phyloP scores from a whole-genome alignment of 2,888 invertebrate genomes.

The Sthenelais limicola region DNA sequence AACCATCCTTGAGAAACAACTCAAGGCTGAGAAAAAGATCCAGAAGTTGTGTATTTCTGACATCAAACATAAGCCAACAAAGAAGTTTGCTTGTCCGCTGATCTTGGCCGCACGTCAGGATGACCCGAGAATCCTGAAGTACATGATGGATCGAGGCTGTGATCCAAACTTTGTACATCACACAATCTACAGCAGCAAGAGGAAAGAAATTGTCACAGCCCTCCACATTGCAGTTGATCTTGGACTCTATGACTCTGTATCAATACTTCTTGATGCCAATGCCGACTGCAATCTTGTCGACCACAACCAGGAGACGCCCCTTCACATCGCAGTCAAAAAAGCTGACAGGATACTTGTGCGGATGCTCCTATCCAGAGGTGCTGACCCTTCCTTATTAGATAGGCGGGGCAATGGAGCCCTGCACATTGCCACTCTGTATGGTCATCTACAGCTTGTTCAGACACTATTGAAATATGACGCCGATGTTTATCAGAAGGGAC shows the following conservation, averaged over 20 bases:
- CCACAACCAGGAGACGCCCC: conserved; percentile 55
- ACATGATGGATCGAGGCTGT: conserved; percentile 53
- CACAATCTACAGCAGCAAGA: conserved; percentile 52
- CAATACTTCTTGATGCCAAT: conserved; percentile 50
- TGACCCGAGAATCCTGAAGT: conserved; percentile 52
- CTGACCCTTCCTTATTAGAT: conserved; percentile 52
- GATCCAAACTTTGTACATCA: conserved; percentile 57
- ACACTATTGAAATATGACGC: conserved; percentile 54
- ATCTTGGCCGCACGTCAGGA: conserved; percentile 55
- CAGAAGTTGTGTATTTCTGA: conserved; percentile 52
- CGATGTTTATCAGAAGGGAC: conserved; percentile 55
- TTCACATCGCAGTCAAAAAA: conserved; percentile 56
- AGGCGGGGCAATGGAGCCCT: conserved; percentile 53
- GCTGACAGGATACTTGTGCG: conserved; percentile 51
- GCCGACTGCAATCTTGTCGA: conserved; percentile 54
- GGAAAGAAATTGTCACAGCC: conserved; percentile 52
- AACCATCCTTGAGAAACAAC: conserved; percentile 51
- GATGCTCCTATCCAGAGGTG: conserved; percentile 54
- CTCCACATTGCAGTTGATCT: conserved; percentile 55
- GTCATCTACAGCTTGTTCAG: conserved; percentile 53
- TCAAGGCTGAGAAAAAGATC: conserved; percentile 49
- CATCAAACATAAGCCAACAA: conserved; percentile 56
- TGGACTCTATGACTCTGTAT: conserved; percentile 49
- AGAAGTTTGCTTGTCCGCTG: conserved; percentile 56
- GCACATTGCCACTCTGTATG: conserved; percentile 55